Evolutionary conservation across 2,113 vertebrate genomes (phyloP).

Genomic region (Elanoides forficatus): DNA sequence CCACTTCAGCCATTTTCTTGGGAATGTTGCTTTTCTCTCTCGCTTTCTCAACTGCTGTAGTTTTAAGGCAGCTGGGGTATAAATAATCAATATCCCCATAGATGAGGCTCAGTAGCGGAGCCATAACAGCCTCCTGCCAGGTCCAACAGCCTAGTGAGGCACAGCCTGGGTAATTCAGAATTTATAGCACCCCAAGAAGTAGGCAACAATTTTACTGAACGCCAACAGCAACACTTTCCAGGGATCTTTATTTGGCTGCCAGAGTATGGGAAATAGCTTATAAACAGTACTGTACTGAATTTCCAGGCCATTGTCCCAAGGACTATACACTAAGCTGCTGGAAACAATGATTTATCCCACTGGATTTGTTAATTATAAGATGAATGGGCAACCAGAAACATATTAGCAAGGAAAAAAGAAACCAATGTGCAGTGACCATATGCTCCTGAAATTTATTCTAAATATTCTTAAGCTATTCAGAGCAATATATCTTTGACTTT

Average conservation of each 20-base stretch:
- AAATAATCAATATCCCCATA: conserved; percentile 2
- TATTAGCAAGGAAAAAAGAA: neutral
- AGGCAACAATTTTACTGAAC: neutral
- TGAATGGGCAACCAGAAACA: neutral
- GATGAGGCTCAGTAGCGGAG: neutral
- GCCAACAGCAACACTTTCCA: neutral
- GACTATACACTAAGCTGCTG: neutral
- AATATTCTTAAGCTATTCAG: neutral
- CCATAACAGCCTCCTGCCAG: neutral
- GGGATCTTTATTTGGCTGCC: neutral
- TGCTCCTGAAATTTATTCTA: neutral
- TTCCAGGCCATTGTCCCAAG: neutral
- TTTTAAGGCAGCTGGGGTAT: neutral
- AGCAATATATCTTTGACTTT: neutral
- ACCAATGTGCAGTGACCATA: neutral
- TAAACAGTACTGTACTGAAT: neutral
- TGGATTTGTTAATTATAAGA: neutral
- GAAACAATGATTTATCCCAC: neutral
- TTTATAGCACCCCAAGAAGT: neutral
- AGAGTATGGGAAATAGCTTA: neutral
- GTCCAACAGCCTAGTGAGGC: neutral
- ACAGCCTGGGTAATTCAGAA: neutral
- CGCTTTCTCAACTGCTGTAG: neutral
- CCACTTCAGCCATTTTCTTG: neutral
- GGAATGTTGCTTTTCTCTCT: neutral